phyloP scores from a whole-genome alignment of 2,888 invertebrate genomes.

The Lycaena phlaeas region DNA sequence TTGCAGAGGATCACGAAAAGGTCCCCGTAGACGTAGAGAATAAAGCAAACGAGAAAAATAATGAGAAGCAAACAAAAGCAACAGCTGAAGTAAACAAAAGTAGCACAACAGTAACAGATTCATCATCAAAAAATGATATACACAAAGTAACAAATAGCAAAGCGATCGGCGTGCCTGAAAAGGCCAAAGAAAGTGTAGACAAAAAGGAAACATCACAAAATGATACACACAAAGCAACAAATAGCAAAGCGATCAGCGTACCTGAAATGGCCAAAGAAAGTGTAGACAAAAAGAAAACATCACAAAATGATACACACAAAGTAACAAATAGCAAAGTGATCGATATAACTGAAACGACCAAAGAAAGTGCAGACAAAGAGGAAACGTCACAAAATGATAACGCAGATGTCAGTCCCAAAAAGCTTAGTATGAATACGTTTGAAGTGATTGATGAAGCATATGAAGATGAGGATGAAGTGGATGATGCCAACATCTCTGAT shows the following conservation, averaged over 20 bases:
- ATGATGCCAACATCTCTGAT: constrained; percentile 48
- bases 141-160: not conserved
- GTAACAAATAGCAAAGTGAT: constrained; percentile 2
- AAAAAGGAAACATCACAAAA: too few species aligned
- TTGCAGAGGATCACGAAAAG: too few species aligned
- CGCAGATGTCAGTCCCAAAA: too few species aligned
- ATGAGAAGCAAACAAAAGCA: not conserved
- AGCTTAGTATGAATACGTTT: too few species aligned
- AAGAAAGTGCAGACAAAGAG: too few species aligned
- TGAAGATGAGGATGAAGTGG: constrained; percentile 37
- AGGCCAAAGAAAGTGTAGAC: too few species aligned
- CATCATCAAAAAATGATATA: not conserved
- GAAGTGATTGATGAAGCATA: constrained; percentile 8
- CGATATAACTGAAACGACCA: not conserved
- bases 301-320: not conserved
- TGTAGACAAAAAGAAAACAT: too few species aligned
- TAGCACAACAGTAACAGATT: not conserved
- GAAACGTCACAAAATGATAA: constrained; percentile 1
- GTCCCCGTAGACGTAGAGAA: too few species aligned
- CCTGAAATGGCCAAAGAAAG: too few species aligned
- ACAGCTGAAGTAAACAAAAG: constrained; percentile 8
- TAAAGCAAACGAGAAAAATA: constrained; percentile 2
- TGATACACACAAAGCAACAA: not conserved
- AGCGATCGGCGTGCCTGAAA: too few species aligned
- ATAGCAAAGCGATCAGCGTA: too few species aligned